Evolutionary conservation across 2,888 invertebrate genomes (phyloP).

Genomic region (Diachrysia chrysitis): DNA sequence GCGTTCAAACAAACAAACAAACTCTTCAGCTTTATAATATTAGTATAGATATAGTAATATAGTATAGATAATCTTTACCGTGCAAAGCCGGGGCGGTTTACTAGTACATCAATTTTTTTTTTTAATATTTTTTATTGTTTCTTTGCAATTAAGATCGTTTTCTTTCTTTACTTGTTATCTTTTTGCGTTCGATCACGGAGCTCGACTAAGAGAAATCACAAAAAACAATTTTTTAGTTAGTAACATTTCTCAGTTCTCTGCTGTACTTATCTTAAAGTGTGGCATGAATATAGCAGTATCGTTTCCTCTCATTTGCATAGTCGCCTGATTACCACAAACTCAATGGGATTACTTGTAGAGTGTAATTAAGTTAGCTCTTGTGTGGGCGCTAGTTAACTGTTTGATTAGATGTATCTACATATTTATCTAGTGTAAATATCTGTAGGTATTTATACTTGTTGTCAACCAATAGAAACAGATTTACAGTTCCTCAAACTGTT

Average conservation of each 20-base stretch:
- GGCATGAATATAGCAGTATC: slow-evolving; percentile 19
- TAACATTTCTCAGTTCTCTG: not conserved
- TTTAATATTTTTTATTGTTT: too few relatives aligned
- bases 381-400: slow-evolving; percentile 8
- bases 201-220: too few relatives aligned
- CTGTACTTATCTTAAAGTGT: not conserved
- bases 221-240: too few relatives aligned
- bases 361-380: slow-evolving; percentile 37
- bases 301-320: slow-evolving; percentile 44
- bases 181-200: too few relatives aligned
- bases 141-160: too few relatives aligned
- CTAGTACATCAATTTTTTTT: too few relatives aligned
- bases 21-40: too few relatives aligned
- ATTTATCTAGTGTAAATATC: not conserved
- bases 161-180: too few relatives aligned
- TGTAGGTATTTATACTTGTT: not conserved
- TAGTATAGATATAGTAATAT: too few relatives aligned
- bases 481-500: not conserved
- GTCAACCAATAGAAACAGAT: not conserved
- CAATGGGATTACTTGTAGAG: slow-evolving; percentile 48
- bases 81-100: too few relatives aligned
- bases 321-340: slow-evolving; percentile 48
- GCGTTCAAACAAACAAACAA: too few relatives aligned
- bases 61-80: too few relatives aligned
- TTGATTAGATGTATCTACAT: not conserved